Evolutionary conservation across 2,113 vertebrate genomes (phyloP).

Genomic region (Cyanistes caeruleus): DNA sequence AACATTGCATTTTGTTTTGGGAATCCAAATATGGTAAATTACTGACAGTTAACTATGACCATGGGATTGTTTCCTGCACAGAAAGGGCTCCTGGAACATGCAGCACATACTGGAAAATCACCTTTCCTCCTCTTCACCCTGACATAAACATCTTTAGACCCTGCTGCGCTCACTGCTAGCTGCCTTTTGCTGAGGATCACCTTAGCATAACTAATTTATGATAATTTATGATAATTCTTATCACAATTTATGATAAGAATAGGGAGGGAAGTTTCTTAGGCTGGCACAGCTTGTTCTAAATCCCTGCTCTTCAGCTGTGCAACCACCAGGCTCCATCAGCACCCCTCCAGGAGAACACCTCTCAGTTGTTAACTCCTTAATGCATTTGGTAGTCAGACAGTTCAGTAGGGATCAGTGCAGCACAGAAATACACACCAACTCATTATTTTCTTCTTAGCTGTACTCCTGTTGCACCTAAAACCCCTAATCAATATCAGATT

Average conservation of each 20-base stretch:
- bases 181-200: neutral
- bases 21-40: slow-evolving; percentile 16
- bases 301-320: neutral
- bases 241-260: neutral
- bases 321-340: neutral
- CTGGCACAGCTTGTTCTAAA: neutral
- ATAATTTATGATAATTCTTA: neutral
- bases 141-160: neutral
- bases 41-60: neutral
- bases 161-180: neutral
- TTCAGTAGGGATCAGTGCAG: neutral
- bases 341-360: neutral
- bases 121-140: neutral
- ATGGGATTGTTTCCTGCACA: neutral
- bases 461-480: neutral
- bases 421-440: neutral
- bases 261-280: neutral
- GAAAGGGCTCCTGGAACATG: neutral
- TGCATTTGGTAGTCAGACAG: neutral
- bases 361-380: neutral
- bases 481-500: neutral
- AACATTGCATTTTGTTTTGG: neutral
- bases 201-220: neutral
- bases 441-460: neutral
- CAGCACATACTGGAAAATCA: neutral